Conservation (phyloP, 2,797 vertebrate species). For the Chromobotia macracanthus region DNA sequence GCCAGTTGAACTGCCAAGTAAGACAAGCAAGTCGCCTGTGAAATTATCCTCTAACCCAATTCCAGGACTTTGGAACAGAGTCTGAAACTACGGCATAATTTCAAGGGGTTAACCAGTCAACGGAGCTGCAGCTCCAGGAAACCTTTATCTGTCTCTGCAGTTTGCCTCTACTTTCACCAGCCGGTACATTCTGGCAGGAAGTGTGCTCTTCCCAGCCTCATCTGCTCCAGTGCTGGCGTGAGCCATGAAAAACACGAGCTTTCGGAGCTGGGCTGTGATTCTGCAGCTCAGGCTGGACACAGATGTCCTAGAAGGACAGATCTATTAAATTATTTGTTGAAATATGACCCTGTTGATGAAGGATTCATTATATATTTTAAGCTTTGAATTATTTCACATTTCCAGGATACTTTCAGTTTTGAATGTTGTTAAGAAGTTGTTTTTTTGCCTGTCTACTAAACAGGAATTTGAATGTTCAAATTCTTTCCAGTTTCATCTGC, state of each 20-base stretch:
- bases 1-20: slow-evolving; percentile 85
- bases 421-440: neutral
- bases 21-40: slow-evolving; percentile 87
- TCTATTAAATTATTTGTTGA: neutral
- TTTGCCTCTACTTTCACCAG: slow-evolving; percentile 59
- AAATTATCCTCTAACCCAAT: slow-evolving; percentile 86
- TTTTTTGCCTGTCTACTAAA: neutral
- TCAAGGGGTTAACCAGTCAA: slow-evolving; percentile 78
- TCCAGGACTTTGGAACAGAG: slow-evolving; percentile 82
- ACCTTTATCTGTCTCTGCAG: slow-evolving; percentile 66
- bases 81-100: slow-evolving; percentile 83
- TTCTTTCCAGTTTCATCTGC: neutral
- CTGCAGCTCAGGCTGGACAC: neutral
- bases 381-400: neutral
- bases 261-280: neutral
- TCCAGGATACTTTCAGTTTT: neutral
- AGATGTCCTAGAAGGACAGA: neutral
- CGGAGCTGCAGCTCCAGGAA: slow-evolving; percentile 76
- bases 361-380: too few species aligned
- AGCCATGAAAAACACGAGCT: neutral
- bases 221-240: slow-evolving; percentile 11
- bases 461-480: neutral
- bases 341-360: neutral
- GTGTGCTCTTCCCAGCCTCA: slow-evolving; percentile 43
- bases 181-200: slow-evolving; percentile 57